phyloP scores from a whole-genome alignment of 2,888 invertebrate species.

The Oxycera nigricornis region DNA sequence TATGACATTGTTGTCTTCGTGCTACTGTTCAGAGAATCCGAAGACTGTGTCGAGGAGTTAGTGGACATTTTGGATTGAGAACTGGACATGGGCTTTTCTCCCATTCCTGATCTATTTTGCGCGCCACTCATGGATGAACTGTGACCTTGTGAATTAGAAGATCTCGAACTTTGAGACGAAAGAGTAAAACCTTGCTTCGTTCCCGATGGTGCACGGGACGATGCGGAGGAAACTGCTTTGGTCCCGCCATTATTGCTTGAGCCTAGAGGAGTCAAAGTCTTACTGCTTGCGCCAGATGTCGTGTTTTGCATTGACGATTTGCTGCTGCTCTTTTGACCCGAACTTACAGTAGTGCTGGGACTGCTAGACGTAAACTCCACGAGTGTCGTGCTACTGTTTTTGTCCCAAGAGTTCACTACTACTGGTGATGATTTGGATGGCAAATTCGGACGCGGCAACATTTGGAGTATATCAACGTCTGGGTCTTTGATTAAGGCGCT shows the following conservation, averaged over 20 bases:
- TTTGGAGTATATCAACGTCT: constrained; percentile 86
- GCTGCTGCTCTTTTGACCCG: constrained; percentile 8
- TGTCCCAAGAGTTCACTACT: constrained; percentile 60
- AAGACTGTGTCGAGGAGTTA: constrained; percentile 57
- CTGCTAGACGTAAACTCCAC: constrained; percentile 25
- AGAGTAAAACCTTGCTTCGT: constrained; percentile 41
- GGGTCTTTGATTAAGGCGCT: constrained; percentile 93
- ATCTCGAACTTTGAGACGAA: constrained; percentile 55
- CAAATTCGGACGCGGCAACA: constrained; percentile 71
- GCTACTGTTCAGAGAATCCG: constrained; percentile 48
- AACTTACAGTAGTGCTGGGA: background rate
- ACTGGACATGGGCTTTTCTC: background rate
- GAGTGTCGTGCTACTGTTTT: constrained; percentile 51
- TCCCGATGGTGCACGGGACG: constrained; percentile 32
- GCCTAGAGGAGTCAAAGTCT: constrained; percentile 48
- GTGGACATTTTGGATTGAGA: constrained; percentile 47
- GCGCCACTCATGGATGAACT: constrained; percentile 51
- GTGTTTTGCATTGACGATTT: background rate
- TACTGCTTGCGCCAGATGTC: constrained; percentile 50
- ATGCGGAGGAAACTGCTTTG: constrained; percentile 40
- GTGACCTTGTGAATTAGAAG: constrained; percentile 58
- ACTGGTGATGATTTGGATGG: constrained; percentile 55
- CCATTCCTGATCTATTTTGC: constrained; percentile 49
- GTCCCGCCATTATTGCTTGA: background rate
- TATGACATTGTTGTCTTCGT: constrained; percentile 68